Evolutionary conservation across 2,888 invertebrate species (phyloP), one percentile per base, ranked within the genome.

Genomic region (Malthinus flaveolus): DNA sequence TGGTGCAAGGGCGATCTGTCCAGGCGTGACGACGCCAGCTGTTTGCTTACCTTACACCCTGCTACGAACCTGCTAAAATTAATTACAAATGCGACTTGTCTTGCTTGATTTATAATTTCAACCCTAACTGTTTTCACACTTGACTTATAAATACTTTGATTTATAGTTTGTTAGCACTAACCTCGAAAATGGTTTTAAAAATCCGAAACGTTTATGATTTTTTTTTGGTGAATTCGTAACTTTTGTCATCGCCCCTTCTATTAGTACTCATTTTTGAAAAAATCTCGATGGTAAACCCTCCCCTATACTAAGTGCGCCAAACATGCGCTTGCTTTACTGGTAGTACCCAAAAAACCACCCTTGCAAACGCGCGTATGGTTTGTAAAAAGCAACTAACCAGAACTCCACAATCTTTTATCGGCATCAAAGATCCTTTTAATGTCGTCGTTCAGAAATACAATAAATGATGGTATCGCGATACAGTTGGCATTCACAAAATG

Each of bases 21-120:
- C 61, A 64, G 64, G 66, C 67, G 67, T 66, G 64, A 66, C 67
- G 58, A 62, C 51, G 64, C 65, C 67, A 67, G 67, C 66, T 67
- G 67, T 23, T 42, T 23, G 23, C 55, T 62, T 61, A 64, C 66
- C 65, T 65, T 63, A 53, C 63, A 63, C 60, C 59, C 59, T 56
- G 55, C 55, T 63, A 49, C 53, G 57, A 49, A 56, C 62, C 57
- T 61, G 62, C 63, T 66, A 66, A 62, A 66, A 66, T 66, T 66
- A 66, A 66, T 66, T 66, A 64, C 60, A 23, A 59, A 56, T 64
- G 60, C 63, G 64, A 66, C 63, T 63, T 66, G 60, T 66, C 60
- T 48, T 46, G 31, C 44, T 47, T 60, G 59, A 59, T 59, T 59
- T 59, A 59, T 51, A 59, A 51, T 48, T 45, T 34, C 39, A 23